These are phyloP conservation scores for Apis dorsata DNA, from an alignment of 1,140 invertebrate genomes.

Conservation along the genomic window DNA sequence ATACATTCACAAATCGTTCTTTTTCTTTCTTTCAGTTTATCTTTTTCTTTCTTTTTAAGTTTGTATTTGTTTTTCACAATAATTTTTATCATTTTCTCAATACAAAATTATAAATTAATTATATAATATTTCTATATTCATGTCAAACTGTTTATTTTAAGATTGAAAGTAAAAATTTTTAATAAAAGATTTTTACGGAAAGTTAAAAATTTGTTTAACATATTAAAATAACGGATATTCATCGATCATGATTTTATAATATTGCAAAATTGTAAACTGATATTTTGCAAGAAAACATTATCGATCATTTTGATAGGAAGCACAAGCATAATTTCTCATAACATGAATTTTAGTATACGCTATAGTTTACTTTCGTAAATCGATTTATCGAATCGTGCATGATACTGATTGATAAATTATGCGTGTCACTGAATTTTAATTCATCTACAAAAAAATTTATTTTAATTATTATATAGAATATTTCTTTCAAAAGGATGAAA, in stretches of 20 bases:
- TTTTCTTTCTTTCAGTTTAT: too few relatives aligned
- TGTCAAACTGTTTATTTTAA: background rate
- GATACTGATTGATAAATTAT: background rate
- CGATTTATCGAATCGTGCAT: constrained; percentile 8
- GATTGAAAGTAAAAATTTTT: background rate
- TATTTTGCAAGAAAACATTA: background rate
- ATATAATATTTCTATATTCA: background rate
- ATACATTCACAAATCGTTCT: background rate
- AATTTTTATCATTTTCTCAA: too few relatives aligned
- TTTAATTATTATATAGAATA: background rate
- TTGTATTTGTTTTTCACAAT: too few relatives aligned
- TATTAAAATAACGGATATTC: background rate
- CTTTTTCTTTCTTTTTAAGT: too few relatives aligned
- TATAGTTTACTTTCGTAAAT: background rate
- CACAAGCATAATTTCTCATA: background rate
- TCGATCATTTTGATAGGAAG: background rate
- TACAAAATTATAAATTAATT: background rate
- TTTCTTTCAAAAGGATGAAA: background rate
- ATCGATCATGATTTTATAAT: background rate
- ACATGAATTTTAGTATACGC: background rate
- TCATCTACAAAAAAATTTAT: background rate
- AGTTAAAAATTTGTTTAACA: background rate
- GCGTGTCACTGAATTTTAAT: too few relatives aligned
- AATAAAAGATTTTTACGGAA: too few relatives aligned
- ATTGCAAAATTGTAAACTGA: too few relatives aligned